Evolutionary conservation across 2,888 invertebrate genomes (phyloP).

Genomic region (Eutolmus rufibarbis): DNA sequence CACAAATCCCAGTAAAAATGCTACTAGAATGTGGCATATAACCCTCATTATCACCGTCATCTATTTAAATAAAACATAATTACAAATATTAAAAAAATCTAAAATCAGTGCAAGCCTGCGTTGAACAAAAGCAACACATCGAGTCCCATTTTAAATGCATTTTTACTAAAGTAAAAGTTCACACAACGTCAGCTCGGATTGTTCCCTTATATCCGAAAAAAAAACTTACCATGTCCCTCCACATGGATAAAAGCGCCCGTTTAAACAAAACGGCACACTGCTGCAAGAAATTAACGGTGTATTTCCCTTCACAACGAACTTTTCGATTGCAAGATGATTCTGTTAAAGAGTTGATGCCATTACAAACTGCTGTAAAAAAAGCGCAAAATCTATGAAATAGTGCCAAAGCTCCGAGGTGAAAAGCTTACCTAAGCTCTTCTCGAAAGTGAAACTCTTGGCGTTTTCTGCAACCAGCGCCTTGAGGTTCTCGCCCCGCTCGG

Average conservation of each 20-base stretch:
- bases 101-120: neutral
- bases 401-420: neutral
- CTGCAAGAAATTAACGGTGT: slow-evolving; percentile 57
- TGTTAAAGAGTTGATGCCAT: neutral
- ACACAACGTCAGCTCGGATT: neutral
- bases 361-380: neutral
- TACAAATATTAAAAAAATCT: neutral
- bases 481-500: slow-evolving; percentile 64
- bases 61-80: slow-evolving; percentile 49
- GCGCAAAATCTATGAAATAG: neutral
- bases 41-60: slow-evolving; percentile 69
- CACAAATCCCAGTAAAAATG: slow-evolving; percentile 79
- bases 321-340: neutral
- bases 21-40: slow-evolving; percentile 80
- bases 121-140: too few relatives aligned
- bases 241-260: slow-evolving; percentile 62
- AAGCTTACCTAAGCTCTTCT: neutral
- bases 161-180: neutral
- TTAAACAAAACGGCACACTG: slow-evolving; percentile 65
- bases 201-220: neutral
- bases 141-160: too few relatives aligned
- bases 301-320: slow-evolving; percentile 50
- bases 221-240: slow-evolving; percentile 53
- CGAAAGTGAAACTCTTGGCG: neutral
- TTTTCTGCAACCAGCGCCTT: slow-evolving; percentile 47